Base-by-base conservation (phyloP, 2,113 vertebrate genomes). In the Rhineura floridana region DNA sequence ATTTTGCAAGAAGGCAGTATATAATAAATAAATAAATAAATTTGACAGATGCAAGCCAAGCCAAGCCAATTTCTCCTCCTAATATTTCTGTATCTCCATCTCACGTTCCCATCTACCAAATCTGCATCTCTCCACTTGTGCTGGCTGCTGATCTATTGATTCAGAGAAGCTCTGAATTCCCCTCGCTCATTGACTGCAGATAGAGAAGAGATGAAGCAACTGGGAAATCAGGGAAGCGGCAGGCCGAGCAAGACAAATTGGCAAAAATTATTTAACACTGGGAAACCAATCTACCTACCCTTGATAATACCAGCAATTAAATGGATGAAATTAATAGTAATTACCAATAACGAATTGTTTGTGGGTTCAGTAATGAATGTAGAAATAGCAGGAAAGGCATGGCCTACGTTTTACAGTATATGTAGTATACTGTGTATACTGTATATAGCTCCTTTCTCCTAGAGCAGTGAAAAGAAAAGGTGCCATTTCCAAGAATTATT, bases 311-410 rank as follows among this genome's bases (percentile, higher is more conserved):
- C 87, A 91, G 89, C 87, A 93, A 94, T 95, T 93, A 94, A 95
- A 95, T 13, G 1, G 89, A 91, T 84, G 87, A 88, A 93, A 93
- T 95, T 91, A 95, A 93, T 95, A 94, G 95, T 96, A 94, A 94
- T 95, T 92, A 94, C 93, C 88, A 91, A 62, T 87, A 46, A 93
- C 9, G 36, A 91, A 92, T 79, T 93, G 77, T 95, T 94, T 90
- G 48, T 13, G 0, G 59, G 44, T 39, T 86, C 82, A 80, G 81
- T 85, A 93, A 86, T 77, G 83, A 94, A 88, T 12, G 67, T 91
- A 81, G 55, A 91, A 91, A 83, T 93, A 91, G 39, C 88, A 63
- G 46, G 89, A 85, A 76, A 62, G 91, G 30, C n/a, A 77, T 19
- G 42, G 82, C 21, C 42, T 46, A 17, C 30, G 25, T 73, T 94